Conservation (phyloP, 2,888 invertebrate species). For the Trichopria drosophilae region DNA sequence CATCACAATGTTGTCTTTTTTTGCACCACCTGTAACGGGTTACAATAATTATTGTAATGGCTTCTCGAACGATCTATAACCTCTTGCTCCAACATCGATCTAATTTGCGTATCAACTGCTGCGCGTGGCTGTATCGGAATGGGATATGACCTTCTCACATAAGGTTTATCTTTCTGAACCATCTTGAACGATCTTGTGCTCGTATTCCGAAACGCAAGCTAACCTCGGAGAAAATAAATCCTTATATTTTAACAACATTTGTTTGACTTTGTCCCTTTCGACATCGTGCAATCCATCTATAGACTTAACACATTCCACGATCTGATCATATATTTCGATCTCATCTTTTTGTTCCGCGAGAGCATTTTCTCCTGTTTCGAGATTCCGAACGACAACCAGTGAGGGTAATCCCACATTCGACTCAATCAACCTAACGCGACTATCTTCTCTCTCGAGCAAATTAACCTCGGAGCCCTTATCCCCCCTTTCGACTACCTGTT, state of each 20-base stretch:
- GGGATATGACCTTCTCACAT: neutral
- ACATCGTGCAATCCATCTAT: neutral
- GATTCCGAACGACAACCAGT: too few species aligned
- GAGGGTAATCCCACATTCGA: too few species aligned
- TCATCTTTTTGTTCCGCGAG: neutral
- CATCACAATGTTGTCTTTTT: too few species aligned
- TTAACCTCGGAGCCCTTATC: too few species aligned
- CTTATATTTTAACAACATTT: neutral
- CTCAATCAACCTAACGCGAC: too few species aligned
- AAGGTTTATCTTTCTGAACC: neutral
- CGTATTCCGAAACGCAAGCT: neutral
- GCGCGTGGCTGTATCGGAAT: neutral
- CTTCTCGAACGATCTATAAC: neutral
- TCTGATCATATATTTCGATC: neutral
- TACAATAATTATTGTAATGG: conserved; percentile 1
- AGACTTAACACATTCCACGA: neutral
- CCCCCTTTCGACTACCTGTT: neutral
- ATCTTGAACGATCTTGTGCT: neutral
- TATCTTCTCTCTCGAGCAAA: too few species aligned
- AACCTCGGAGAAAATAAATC: neutral
- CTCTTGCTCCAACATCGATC: neutral
- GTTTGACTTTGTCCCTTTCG: neutral
- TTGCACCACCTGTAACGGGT: conserved; percentile 27
- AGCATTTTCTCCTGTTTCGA: neutral
- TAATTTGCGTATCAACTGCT: neutral